Conservation (phyloP, 2,113 vertebrate genomes). For the Eulemur rufifrons region DNA sequence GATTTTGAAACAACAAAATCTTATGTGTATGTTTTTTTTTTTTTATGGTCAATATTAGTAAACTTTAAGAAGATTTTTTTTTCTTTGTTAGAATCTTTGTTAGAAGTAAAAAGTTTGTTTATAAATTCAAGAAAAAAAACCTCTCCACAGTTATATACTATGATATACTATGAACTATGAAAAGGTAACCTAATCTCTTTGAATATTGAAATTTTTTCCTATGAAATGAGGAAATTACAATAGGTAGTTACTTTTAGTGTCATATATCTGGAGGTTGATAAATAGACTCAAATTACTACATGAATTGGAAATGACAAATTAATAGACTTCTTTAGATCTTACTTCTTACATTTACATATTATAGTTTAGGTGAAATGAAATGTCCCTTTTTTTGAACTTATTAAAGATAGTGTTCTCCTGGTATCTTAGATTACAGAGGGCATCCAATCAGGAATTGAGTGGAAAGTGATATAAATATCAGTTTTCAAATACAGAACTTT, state of each 20-base stretch:
- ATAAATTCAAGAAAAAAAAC: slow-evolving; percentile 38
- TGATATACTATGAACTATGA: not conserved
- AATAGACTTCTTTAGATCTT: not conserved
- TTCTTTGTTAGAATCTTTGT: not conserved
- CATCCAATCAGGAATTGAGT: not conserved
- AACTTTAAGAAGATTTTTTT: not conserved
- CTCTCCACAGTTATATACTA: not conserved
- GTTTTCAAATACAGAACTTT: not conserved
- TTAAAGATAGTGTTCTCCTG: not conserved
- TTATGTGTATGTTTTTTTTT: not conserved
- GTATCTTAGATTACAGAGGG: not conserved
- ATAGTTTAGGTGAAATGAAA: not conserved
- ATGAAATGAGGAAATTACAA: not conserved
- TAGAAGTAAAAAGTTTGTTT: not conserved
- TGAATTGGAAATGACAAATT: not conserved
- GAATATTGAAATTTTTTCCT: not conserved
- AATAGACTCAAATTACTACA: not conserved
- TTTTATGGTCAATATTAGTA: not conserved
- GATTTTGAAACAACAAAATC: not conserved
- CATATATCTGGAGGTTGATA: not conserved
- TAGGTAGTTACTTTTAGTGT: not conserved
- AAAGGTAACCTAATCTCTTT: not conserved
- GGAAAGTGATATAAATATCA: not conserved
- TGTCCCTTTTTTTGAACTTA: not conserved
- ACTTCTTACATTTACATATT: not conserved